Evolutionary conservation across 2,113 vertebrate genomes (phyloP), one percentile per base, ranked within the genome.

Genomic region (Dicerorhinus sumatrensis): DNA sequence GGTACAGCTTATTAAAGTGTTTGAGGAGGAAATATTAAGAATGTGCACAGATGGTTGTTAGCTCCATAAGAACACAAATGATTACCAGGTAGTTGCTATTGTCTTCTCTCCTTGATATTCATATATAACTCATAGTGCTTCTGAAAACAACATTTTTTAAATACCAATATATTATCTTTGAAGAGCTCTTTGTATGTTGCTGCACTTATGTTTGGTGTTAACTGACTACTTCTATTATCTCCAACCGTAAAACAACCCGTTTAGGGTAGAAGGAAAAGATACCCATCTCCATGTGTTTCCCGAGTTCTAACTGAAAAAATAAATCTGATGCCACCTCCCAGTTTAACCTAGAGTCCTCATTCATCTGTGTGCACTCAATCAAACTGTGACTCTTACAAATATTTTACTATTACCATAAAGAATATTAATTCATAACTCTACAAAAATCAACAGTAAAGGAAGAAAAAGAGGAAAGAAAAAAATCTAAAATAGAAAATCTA

Each of bases 11-110:
- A 96, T 96, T 91, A 96, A 93, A 54, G 62, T 98, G 63, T 93
- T 95, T 73, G 92, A 98, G 29, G 60, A 97, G 63, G 76, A 97
- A 94, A 97, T 95, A 97, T 97, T 97, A 98, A 97, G 96, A 97
- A 97, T 92, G 70, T 48, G 67, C 46, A 88, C 82, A 98, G 97
- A 98, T 98, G 96, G 97, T 94, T 63, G 63, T 97, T 96, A 96
- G 80, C 76, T 97, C n/a, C 70, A 8, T 85, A 94, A 98, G 82
- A 91, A 42, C 72, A 96, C 31, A 96, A 42, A 97, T 97, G 87
- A 97, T 97, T 96, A 94, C 79, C 65, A 69, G 54, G 69, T 96
- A 97, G 80, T 33, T 96, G 76, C 75, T 97, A 87, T 86, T 89
- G 95, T 63, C 63, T 91, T 95, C 79, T 96, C 75, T 94, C 36